Evolutionary conservation across 2,113 vertebrate genomes (phyloP).

Genomic region (Ameiurus melas): DNA sequence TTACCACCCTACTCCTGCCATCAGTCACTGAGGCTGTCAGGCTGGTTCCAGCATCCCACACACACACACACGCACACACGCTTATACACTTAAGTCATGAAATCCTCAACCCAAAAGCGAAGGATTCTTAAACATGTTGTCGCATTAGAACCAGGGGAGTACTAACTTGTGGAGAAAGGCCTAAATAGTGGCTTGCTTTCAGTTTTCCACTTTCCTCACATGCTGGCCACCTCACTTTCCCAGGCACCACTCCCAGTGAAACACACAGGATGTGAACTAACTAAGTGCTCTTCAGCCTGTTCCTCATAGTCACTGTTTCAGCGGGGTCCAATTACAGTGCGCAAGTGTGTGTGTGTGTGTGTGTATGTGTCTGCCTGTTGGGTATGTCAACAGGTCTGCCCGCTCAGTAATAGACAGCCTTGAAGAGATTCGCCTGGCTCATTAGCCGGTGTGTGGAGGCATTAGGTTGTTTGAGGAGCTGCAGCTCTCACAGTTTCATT

Average conservation of each 20-base stretch:
- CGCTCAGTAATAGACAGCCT: constrained; percentile 45
- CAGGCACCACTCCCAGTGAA: constrained; percentile 44
- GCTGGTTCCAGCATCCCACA: constrained; percentile 10
- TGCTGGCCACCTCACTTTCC: constrained; percentile 51
- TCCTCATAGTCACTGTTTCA: constrained; percentile 52
- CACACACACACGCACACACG: constrained; percentile 12
- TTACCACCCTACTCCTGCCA: constrained; percentile 51
- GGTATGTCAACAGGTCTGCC: constrained; percentile 49
- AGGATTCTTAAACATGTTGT: background rate
- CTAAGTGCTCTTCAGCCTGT: constrained; percentile 55
- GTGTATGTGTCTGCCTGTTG: constrained; percentile 37
- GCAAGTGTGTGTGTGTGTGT: constrained; percentile 31
- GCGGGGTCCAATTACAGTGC: constrained; percentile 61
- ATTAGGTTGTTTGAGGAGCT: constrained; percentile 57
- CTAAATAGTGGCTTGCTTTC: constrained; percentile 16
- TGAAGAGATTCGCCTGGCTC: constrained; percentile 52
- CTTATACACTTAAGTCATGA: background rate
- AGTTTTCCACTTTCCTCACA: constrained; percentile 43
- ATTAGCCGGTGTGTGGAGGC: constrained; percentile 47
- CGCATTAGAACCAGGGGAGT: background rate
- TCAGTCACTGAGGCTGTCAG: constrained; percentile 60
- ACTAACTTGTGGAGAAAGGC: background rate
- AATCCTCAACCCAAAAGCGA: too few relatives aligned
- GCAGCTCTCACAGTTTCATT: constrained; percentile 50
- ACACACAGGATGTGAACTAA: constrained; percentile 59